Conservation (phyloP, 2,113 vertebrate genomes). For the Oncorhynchus clarkii region DNA sequence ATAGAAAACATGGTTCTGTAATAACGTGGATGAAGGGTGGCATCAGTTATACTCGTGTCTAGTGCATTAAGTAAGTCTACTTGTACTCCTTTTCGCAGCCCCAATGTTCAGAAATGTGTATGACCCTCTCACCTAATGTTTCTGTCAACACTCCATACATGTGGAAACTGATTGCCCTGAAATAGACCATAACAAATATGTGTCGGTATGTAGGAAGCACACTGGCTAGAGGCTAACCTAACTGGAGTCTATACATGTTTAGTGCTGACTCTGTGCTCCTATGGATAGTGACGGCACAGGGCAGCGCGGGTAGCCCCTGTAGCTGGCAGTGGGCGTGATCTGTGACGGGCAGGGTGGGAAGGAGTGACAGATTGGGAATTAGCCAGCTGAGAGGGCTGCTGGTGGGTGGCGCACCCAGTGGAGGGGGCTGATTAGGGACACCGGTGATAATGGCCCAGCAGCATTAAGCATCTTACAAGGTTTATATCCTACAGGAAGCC, state of each 20-base stretch:
- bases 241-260: background rate
- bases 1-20: no score
- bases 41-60: no score
- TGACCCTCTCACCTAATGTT: no score
- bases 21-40: no score
- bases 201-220: background rate
- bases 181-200: no score
- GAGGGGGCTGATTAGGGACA: constrained; percentile 8
- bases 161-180: no score
- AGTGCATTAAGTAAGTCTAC: no score
- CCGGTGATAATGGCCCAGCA: constrained; percentile 1
- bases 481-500: background rate
- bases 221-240: background rate
- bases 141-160: no score
- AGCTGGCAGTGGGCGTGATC: constrained; percentile 10
- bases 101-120: no score
- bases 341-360: constrained; percentile 1
- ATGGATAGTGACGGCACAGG: background rate
- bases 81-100: no score
- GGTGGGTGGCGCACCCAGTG: background rate
- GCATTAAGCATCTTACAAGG: constrained; percentile 1
- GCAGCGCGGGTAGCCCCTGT: background rate
- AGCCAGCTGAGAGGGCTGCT: constrained; percentile 9
- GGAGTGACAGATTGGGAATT: constrained; percentile 57
- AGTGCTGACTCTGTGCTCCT: background rate